Conservation (phyloP, 2,888 invertebrate genomes). For the Morpho deidamia region DNA sequence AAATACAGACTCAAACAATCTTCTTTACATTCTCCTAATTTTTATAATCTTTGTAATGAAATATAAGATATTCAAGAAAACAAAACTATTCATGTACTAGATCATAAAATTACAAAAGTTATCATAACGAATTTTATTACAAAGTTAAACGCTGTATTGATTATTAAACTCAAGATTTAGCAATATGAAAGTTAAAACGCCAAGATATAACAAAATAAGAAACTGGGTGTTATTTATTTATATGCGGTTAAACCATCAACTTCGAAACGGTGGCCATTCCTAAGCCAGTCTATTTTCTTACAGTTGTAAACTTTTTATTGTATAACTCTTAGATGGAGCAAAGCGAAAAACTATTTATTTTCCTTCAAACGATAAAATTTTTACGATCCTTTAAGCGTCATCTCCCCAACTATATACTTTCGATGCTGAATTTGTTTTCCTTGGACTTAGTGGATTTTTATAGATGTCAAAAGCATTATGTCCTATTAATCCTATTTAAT, state of each 20-base stretch:
- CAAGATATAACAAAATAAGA: neutral
- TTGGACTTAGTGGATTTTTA: conserved; percentile 31
- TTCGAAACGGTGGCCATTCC: conserved; percentile 33
- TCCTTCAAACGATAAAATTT: conserved; percentile 60
- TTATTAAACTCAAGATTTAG: no score
- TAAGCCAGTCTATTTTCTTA: conserved; percentile 49
- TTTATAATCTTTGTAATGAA: no score
- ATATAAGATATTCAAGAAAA: no score
- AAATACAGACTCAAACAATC: no score
- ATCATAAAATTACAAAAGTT: no score
- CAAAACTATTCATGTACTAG: no score
- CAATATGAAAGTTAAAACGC: no score
- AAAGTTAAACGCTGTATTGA: no score
- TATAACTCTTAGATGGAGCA: conserved; percentile 55
- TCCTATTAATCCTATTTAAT: conserved; percentile 29
- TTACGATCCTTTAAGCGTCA: conserved; percentile 69
- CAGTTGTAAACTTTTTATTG: conserved; percentile 64
- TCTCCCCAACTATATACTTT: conserved; percentile 35
- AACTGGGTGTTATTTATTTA: conserved; percentile 16
- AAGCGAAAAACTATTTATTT: conserved; percentile 69
- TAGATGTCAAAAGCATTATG: conserved; percentile 32
- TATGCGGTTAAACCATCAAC: conserved; percentile 20
- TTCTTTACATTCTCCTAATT: no score
- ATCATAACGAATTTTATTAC: no score
- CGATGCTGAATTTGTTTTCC: conserved; percentile 26